Evolutionary conservation across 2,797 vertebrate species (phyloP).

Genomic region (Nothura maculosa): DNA sequence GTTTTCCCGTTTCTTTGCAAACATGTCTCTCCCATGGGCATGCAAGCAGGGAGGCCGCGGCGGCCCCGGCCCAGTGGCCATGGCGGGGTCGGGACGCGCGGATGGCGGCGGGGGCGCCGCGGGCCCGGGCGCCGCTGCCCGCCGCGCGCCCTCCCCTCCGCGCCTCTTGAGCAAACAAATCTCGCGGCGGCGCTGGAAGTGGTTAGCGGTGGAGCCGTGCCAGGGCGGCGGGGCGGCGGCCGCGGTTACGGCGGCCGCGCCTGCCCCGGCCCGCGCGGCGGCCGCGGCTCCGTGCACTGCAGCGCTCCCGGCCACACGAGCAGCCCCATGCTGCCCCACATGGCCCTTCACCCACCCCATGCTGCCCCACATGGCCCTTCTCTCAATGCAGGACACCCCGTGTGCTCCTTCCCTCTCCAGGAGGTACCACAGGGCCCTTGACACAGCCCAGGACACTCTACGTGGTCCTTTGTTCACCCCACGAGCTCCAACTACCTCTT

Average conservation of each 20-base stretch:
- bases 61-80: background rate
- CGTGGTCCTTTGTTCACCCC: background rate
- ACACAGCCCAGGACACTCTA: no score
- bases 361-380: no score
- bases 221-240: constrained; percentile 10
- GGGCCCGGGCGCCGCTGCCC: background rate
- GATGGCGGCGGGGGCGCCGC: background rate
- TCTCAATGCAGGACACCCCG: background rate
- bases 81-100: background rate
- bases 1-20: no score
- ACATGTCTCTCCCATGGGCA: no score
- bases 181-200: constrained; percentile 40
- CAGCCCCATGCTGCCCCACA: no score
- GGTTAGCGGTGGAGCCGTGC: constrained; percentile 26
- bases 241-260: background rate
- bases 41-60: no score
- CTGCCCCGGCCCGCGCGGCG: background rate
- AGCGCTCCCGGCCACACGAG: no score
- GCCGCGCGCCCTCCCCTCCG: background rate
- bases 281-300: rapidly evolving
- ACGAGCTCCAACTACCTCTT: no score
- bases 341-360: no score
- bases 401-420: background rate
- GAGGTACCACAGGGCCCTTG: background rate
- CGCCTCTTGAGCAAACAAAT: constrained; percentile 39